Conservation (phyloP, 2,888 invertebrate species). For the Teinopalpus imperialis region DNA sequence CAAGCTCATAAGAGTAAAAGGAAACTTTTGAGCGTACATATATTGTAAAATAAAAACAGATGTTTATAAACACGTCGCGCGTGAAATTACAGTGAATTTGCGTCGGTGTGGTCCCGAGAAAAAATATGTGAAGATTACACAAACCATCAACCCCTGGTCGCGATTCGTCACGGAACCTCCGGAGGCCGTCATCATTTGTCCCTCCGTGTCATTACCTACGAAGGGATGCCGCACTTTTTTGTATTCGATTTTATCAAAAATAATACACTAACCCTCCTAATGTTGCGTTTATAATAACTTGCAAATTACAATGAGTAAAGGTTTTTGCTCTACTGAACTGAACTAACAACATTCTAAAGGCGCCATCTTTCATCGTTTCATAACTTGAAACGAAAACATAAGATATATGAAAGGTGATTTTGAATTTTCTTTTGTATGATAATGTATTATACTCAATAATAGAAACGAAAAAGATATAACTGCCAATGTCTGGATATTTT, state of each 20-base stretch:
- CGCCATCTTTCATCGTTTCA: constrained; percentile 11
- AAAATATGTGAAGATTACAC: constrained; percentile 71
- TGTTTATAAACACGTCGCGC: constrained; percentile 73
- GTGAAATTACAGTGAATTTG: constrained; percentile 77
- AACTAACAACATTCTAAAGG: no score
- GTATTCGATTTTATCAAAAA: constrained; percentile 26
- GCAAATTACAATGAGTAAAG: neutral
- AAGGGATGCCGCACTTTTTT: constrained; percentile 48
- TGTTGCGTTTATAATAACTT: constrained; percentile 4
- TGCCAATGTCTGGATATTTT: constrained; percentile 32
- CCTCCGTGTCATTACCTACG: constrained; percentile 42
- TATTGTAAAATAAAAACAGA: constrained; percentile 40
- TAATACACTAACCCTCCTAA: constrained; percentile 8
- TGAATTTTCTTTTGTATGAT: constrained; percentile 25
- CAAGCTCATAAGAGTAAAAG: no score
- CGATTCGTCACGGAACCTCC: constrained; percentile 69
- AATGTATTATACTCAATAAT: constrained; percentile 25
- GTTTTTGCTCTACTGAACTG: constrained; percentile 4
- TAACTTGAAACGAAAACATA: constrained; percentile 2
- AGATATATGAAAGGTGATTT: constrained; percentile 6
- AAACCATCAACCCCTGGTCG: constrained; percentile 65
- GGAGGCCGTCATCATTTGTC: constrained; percentile 62
- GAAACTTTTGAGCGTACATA: constrained; percentile 2
- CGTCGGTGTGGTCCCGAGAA: constrained; percentile 75
- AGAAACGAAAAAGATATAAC: constrained; percentile 29